Evolutionary conservation across 2,888 invertebrate genomes (phyloP), one percentile per base, ranked within the genome.

Genomic region (Andrena bicolor): DNA sequence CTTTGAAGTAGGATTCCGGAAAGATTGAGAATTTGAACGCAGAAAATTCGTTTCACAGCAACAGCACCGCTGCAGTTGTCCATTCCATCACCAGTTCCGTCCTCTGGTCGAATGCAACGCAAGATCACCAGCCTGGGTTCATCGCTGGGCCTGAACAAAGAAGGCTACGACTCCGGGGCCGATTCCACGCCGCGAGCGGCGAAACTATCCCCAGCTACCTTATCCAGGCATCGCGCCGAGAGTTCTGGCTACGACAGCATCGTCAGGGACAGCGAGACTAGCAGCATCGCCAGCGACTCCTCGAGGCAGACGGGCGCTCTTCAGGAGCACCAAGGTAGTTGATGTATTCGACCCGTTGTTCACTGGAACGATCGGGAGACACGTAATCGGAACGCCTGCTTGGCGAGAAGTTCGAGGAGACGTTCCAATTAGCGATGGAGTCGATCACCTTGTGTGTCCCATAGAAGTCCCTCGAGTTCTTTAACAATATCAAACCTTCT

Each of bases 221-320:
- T 97, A 2, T 97, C 97, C 0, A 94, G 97, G 86, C 91, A 93
- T 82, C 95, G 97, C 69, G 97, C 98, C 2, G 98, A 98, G 92
- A 98, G 97, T 90, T 95, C 95, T 66, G 98, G 98, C 0, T 98
- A 98, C 91, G 98, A 98, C 92, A 98, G 98, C 90, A 97, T 98
- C 85, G 97, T 98, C 10, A 95, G 98, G 82, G 98, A 98, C 93
- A 97, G 97, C 87, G 98, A 98, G 92, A 98, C 97, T 82, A 98
- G 98, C 28, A 98, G 97, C 79, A 96, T 97, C 87, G 97, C 97
- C 85, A 98, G 98, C 20, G 96, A 95, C 82, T 95, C 95, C 8
- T 95, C 95, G 65, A 92, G 95, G 82, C 93, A 95, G 76, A 95
- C 95, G 16, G 94, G 94, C 83, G 92, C 92, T n/a, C 90, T 94